Conservation (phyloP, 2,888 invertebrate genomes). For the Pteria penguin region DNA sequence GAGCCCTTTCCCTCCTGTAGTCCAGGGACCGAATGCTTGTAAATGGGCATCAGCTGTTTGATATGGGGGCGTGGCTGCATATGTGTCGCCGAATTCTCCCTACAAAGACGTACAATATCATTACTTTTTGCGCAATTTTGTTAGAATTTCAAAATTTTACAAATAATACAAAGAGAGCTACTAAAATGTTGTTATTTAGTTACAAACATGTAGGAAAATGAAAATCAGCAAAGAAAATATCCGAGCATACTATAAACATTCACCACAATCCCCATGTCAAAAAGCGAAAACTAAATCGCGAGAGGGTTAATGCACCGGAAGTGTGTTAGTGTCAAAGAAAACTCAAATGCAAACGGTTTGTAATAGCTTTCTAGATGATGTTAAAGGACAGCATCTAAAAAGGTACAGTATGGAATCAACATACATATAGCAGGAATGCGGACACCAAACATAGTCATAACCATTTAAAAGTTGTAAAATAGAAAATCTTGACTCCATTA, state of each 20-base stretch:
- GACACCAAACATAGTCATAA: too few species aligned
- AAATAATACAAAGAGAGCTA: too few species aligned
- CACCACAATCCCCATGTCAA: neutral
- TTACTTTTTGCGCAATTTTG: neutral
- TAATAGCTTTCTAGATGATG: too few species aligned
- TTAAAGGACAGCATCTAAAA: too few species aligned
- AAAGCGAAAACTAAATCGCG: neutral
- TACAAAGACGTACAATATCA: conserved; percentile 43
- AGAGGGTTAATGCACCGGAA: neutral
- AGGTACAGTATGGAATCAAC: too few species aligned
- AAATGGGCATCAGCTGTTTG: conserved; percentile 49
- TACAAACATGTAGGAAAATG: too few species aligned
- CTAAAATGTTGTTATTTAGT: too few species aligned
- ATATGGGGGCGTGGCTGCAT: conserved; percentile 55
- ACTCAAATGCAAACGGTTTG: conserved; percentile 35
- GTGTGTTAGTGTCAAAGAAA: conserved; percentile 17
- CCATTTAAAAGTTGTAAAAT: too few species aligned
- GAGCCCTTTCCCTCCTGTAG: conserved; percentile 41
- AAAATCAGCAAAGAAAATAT: neutral
- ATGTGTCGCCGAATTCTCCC: conserved; percentile 64
- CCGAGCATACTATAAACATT: neutral
- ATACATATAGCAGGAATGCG: too few species aligned
- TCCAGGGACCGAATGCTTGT: conserved; percentile 47
- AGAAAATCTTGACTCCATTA: too few species aligned
- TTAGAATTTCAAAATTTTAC: too few species aligned